A percentile compares a stretch with the other conserved stretches of the same genome.
phyloP scores from a whole-genome alignment of 92 coral and sea anemone genomes.

The Phenganax stokvisi region DNA sequence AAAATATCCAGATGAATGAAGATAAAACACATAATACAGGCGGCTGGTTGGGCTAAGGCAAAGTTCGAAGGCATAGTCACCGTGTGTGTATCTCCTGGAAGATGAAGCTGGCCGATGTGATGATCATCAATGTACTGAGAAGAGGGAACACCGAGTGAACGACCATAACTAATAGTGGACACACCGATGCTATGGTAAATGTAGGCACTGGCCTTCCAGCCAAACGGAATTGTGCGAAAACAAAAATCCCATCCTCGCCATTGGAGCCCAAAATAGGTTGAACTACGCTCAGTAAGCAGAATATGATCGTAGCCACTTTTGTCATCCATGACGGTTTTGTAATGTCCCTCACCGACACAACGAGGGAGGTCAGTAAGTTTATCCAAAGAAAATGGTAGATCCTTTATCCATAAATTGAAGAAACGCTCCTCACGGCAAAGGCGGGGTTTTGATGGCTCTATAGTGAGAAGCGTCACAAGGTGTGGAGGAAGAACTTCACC shows the following conservation, averaged over 20 bases:
- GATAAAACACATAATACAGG: constrained; percentile 31
- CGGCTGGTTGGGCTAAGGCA: constrained; percentile 46
- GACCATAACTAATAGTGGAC: constrained; percentile 37
- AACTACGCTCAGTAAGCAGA: constrained; percentile 37
- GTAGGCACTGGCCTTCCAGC: constrained; percentile 58
- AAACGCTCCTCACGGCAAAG: constrained; percentile 45
- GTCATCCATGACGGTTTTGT: constrained; percentile 45
- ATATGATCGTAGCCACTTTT: constrained; percentile 54
- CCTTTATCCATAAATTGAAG: constrained; percentile 52
- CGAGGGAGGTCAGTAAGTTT: constrained; percentile 40
- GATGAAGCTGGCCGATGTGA: constrained; percentile 11
- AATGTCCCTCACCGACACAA: constrained; percentile 27
- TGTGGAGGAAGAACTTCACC: constrained; percentile 42
- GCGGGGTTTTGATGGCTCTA: constrained; percentile 50
- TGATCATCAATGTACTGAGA: constrained; percentile 55
- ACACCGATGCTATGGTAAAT: constrained; percentile 46
- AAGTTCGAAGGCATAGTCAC: constrained; percentile 11
- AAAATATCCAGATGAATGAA: constrained; percentile 12
- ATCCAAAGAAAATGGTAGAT: constrained; percentile 46
- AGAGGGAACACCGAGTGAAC: constrained; percentile 50
- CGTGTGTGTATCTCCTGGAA: background rate
- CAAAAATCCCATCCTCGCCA: constrained; percentile 50
- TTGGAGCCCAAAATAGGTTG: constrained; percentile 39
- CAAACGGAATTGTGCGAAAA: constrained; percentile 49
- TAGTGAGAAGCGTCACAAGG: constrained; percentile 45